These are phyloP conservation scores for Coreoperca whiteheadi DNA, from an alignment of 2,113 vertebrate genomes.

Conservation along the genomic window DNA sequence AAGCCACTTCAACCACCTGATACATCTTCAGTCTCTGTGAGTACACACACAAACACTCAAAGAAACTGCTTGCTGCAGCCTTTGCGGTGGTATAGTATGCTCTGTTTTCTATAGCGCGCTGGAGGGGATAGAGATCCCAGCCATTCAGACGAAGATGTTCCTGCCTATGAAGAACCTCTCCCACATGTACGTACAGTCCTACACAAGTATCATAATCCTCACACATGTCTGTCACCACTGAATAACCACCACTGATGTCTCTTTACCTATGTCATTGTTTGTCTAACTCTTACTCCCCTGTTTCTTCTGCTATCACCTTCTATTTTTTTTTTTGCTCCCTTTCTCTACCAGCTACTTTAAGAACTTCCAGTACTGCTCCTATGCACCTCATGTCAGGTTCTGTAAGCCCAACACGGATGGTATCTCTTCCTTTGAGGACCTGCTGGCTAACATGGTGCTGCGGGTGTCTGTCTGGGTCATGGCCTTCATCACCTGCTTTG, in stretches of 20 bases:
- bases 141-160: slow-evolving; percentile 86
- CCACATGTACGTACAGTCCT: slow-evolving; percentile 81
- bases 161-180: slow-evolving; percentile 86
- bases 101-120: slow-evolving; percentile 80
- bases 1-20: slow-evolving; percentile 80
- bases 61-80: not conserved
- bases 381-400: slow-evolving; percentile 86
- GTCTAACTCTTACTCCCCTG: not conserved
- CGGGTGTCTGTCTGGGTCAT: slow-evolving; percentile 90
- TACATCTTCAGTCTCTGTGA: slow-evolving; percentile 88
- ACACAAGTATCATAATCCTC: not conserved
- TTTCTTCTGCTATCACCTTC: not conserved
- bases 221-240: not conserved
- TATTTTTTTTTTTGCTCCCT: not conserved
- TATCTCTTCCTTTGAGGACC: slow-evolving; percentile 90
- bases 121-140: slow-evolving; percentile 86
- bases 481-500: slow-evolving; percentile 89
- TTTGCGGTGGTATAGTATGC: not conserved
- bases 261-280: not conserved
- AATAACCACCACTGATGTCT: not conserved
- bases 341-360: slow-evolving; percentile 85
- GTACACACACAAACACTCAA: slow-evolving; percentile 46
- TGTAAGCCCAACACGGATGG: slow-evolving; percentile 89
- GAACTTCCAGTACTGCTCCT: slow-evolving; percentile 89
- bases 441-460: slow-evolving; percentile 88